Evolutionary conservation across 2,888 invertebrate species (phyloP).

Genomic region (Oligia latruncula): DNA sequence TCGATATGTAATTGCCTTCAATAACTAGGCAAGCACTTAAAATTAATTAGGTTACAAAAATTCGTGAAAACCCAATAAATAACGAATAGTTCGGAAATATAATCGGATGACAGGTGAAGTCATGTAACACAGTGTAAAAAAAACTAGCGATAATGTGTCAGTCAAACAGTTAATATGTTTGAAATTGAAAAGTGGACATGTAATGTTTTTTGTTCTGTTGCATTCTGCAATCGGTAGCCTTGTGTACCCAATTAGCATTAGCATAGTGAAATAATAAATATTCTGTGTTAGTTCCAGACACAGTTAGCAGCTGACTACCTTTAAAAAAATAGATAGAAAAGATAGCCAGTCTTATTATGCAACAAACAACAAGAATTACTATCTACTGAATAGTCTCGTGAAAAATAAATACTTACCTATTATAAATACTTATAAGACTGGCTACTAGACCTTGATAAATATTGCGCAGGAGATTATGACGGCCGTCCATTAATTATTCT

Average conservation of each 20-base stretch:
- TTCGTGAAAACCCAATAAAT: slow-evolving; percentile 4
- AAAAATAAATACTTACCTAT: no score
- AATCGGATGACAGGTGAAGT: slow-evolving; percentile 36
- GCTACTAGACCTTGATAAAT: slow-evolving; percentile 36
- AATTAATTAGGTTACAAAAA: slow-evolving; percentile 13
- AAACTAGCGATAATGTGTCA: slow-evolving; percentile 24
- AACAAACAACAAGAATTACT: no score
- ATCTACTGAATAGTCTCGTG: no score
- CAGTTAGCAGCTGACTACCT: no score
- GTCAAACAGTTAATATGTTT: slow-evolving; percentile 24
- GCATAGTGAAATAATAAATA: slow-evolving; percentile 41
- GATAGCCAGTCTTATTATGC: no score
- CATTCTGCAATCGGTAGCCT: slow-evolving; percentile 47
- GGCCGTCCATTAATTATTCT: slow-evolving; percentile 17
- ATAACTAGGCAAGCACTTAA: neutral
- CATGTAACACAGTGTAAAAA: slow-evolving; percentile 20
- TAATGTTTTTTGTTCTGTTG: slow-evolving; percentile 42
- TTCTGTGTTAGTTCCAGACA: neutral
- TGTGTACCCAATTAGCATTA: slow-evolving; percentile 45
- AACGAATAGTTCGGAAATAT: slow-evolving; percentile 20
- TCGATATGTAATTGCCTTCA: neutral
- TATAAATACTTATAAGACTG: neutral
- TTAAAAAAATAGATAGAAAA: no score
- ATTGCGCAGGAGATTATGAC: slow-evolving; percentile 37
- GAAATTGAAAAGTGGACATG: slow-evolving; percentile 39